Conservation (phyloP, 2,113 vertebrate species). For the Nymphicus hollandicus region DNA sequence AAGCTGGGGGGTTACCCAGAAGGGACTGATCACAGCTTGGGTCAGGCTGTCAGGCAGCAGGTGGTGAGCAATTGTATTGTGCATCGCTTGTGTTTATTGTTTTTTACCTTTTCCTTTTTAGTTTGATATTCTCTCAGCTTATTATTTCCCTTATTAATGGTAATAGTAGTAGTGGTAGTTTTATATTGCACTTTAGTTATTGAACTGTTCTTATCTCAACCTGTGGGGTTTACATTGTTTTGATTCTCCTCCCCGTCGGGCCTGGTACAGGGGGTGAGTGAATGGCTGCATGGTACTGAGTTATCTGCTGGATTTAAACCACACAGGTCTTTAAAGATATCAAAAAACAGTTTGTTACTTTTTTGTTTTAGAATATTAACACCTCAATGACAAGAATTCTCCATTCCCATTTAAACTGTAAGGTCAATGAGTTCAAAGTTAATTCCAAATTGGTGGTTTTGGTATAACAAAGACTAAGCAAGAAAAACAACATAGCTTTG, state of each 20-base stretch:
- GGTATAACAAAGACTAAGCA: neutral
- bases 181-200: neutral
- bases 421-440: neutral
- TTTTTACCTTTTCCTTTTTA: too few species aligned
- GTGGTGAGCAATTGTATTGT: neutral
- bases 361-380: neutral
- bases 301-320: too few species aligned
- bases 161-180: too few species aligned
- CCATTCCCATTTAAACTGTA: neutral
- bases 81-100: too few species aligned
- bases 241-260: too few species aligned
- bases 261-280: too few species aligned
- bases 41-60: neutral
- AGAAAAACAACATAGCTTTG: neutral
- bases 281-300: too few species aligned
- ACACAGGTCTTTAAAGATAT: neutral
- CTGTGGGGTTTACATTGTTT: neutral
- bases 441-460: accelerated
- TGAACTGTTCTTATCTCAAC: neutral
- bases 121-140: too few species aligned
- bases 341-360: neutral
- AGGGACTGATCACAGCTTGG: neutral
- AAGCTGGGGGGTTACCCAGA: neutral
- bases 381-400: neutral
- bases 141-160: too few species aligned